Conservation (phyloP, 2,888 invertebrate species). For the Brenthis ino region DNA sequence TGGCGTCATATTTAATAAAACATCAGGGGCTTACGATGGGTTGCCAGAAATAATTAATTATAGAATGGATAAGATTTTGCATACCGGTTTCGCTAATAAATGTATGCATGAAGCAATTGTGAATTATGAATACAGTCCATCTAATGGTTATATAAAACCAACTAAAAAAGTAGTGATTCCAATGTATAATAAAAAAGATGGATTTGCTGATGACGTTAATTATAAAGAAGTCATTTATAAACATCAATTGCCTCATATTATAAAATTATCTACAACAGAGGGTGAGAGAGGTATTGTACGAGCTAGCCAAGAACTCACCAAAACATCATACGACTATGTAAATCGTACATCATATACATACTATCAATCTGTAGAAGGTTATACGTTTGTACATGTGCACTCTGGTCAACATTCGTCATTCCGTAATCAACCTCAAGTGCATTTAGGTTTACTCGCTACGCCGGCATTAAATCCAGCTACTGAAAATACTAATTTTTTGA, state of each 20-base stretch:
- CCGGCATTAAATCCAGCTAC: constrained; percentile 22
- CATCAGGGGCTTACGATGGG: constrained; percentile 2
- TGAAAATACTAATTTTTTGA: constrained; percentile 12
- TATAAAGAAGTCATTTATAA: constrained; percentile 17
- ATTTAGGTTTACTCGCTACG: constrained; percentile 14
- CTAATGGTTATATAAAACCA: constrained; percentile 25
- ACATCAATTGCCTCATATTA: constrained; percentile 3
- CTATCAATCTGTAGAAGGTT: constrained; percentile 19
- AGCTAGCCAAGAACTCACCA: not conserved
- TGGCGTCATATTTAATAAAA: constrained; percentile 5
- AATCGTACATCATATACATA: not conserved
- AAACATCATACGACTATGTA: not conserved
- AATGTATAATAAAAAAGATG: constrained; percentile 18
- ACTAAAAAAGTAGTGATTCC: constrained; percentile 17
- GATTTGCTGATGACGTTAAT: constrained; percentile 13
- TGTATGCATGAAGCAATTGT: constrained; percentile 14
- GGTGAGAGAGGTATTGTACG: not conserved
- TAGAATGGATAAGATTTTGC: constrained; percentile 5
- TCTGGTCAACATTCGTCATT: constrained; percentile 13
- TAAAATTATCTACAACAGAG: not conserved
- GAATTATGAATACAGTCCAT: constrained; percentile 17
- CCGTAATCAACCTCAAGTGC: constrained; percentile 17
- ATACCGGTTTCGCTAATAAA: constrained; percentile 7
- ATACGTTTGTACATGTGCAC: constrained; percentile 18
- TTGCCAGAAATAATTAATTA: constrained; percentile 8